These are phyloP conservation scores for Tetraneura akinire DNA, from an alignment of 1,140 invertebrate genomes.

Conservation along the genomic window DNA sequence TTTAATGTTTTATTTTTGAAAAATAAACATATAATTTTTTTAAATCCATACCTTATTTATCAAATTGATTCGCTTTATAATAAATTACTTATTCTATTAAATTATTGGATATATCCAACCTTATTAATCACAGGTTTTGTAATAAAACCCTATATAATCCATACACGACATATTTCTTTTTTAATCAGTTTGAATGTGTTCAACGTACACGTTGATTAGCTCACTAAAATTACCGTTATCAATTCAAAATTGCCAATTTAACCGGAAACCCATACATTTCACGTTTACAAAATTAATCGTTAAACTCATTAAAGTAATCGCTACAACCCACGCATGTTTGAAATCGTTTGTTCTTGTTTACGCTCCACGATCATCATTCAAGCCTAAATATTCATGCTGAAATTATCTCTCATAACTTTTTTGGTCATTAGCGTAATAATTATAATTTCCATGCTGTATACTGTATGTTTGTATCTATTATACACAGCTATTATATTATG, in stretches of 20 bases:
- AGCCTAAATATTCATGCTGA: background rate
- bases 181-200: background rate
- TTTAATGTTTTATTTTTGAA: no score
- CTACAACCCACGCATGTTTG: background rate
- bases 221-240: background rate
- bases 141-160: background rate
- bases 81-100: background rate
- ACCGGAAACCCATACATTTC: background rate
- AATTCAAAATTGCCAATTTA: background rate
- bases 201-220: background rate
- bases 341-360: background rate
- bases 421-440: background rate
- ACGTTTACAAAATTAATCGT: background rate
- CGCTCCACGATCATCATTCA: background rate
- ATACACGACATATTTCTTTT: background rate
- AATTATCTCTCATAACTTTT: background rate
- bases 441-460: background rate
- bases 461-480: background rate
- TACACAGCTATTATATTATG: no score
- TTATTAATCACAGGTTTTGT: background rate
- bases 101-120: background rate
- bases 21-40: no score
- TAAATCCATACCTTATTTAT: no score
- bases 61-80: no score
- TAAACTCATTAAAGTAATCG: slow-evolving; percentile 2